Conservation (phyloP, 2,888 invertebrate genomes). For the Tenthredo livida region DNA sequence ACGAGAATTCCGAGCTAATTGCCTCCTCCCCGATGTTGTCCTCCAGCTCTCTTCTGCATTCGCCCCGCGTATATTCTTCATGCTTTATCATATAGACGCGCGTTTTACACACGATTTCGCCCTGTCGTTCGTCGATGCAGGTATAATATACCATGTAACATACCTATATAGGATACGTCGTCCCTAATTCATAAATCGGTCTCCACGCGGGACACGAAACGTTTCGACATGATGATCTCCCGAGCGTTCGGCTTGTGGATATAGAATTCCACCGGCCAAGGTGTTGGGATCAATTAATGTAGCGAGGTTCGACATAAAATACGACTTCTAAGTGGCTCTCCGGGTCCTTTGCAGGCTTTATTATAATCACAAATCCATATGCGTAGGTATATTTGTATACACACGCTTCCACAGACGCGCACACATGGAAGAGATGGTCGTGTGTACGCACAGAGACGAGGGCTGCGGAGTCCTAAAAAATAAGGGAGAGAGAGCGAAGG, state of each 20-base stretch:
- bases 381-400: slow-evolving; percentile 37
- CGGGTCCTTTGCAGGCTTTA: slow-evolving; percentile 49
- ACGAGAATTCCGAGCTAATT: slow-evolving; percentile 45
- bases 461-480: slow-evolving; percentile 33
- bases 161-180: neutral
- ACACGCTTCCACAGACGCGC: too few species aligned
- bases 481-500: slow-evolving; percentile 17
- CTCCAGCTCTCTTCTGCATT: neutral
- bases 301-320: slow-evolving; percentile 61
- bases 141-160: neutral
- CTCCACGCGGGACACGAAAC: neutral
- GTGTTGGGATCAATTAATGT: slow-evolving; percentile 64
- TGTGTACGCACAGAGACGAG: neutral
- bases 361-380: slow-evolving; percentile 55
- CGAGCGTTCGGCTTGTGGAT: neutral
- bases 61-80: neutral
- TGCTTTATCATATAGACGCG: neutral
- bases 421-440: neutral
- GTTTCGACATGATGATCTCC: neutral
- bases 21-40: neutral
- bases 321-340: slow-evolving; percentile 59
- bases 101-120: neutral
- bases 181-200: neutral
- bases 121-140: neutral
- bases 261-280: slow-evolving; percentile 44